phyloP scores from a whole-genome alignment of 2,113 vertebrate species.

The Perognathus longimembris region DNA sequence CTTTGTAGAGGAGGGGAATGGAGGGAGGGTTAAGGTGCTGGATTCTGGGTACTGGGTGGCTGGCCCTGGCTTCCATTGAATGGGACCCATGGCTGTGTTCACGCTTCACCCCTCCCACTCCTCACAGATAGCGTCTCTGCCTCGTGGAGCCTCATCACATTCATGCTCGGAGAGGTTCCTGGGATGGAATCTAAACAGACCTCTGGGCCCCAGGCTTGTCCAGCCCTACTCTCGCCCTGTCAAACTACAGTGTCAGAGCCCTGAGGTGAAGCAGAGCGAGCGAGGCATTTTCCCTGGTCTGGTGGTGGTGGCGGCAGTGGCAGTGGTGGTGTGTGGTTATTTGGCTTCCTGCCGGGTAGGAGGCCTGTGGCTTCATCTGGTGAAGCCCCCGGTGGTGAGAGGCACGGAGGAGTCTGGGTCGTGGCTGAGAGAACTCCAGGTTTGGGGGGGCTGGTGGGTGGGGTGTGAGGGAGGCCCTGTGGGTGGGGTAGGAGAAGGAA shows the following conservation, averaged over 20 bases:
- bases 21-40: not conserved
- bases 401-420: not conserved
- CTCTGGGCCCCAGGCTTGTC: not conserved
- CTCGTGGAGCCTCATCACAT: constrained; percentile 49
- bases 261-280: not conserved
- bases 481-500: not conserved
- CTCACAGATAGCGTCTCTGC: not conserved
- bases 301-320: no score
- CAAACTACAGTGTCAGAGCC: not conserved
- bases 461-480: not conserved
- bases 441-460: not conserved
- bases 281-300: not conserved
- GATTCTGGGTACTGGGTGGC: not conserved
- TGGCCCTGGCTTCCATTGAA: not conserved
- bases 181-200: constrained; percentile 37
- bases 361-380: not conserved
- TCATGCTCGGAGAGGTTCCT: constrained; percentile 41
- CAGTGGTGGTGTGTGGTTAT: not conserved
- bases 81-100: not conserved
- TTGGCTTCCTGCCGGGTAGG: not conserved
- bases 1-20: not conserved
- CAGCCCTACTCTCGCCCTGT: not conserved
- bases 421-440: not conserved
- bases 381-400: not conserved
- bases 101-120: not conserved